Base-by-base conservation (phyloP, 2,888 invertebrate species). In the Platypus cylindrus region DNA sequence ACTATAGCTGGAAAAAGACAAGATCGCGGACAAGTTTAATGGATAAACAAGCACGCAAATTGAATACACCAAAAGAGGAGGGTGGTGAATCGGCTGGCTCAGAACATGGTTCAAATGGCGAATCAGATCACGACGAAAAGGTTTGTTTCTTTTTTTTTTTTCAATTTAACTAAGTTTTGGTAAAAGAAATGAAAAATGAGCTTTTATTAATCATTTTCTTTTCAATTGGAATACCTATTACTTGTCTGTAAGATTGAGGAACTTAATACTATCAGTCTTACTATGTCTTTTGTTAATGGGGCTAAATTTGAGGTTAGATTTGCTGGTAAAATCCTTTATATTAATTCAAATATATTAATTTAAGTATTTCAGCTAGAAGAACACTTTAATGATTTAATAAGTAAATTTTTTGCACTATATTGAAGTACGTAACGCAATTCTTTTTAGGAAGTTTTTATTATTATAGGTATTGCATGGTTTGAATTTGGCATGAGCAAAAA, bases 1-100 rank as follows among this genome's bases (percentile, higher is more conserved):
- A 95, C 63, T 97, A 97, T 60, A 87, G 90, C 53, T 95, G 95
- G 95, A 97, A 97, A 63, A 95, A 95, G 61, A 89, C 90, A 14
- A 68, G 91, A 49, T 82, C 86, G 51, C 75, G 90, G 38, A 87
- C 85, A 35, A 93, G 93, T 52, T 68, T 93, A 22, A 94, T 95
- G 87, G 95, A 95, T 65, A 68, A 78, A 45, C 80, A 82, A 55
- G 80, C 79, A 2, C 68, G 74, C 42, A 78, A 77, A 56, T 59
- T 78, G 40, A 70, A 71, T n/a, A 65, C 66, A 35, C 67, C 70
- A 8, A 75, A 84, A 27, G 84, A 82, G 49, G 75, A 80, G 40
- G 66, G 47, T 13, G 62, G 66, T 35, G 71, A 73, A 42, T 71
- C 73, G 41, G 82, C 75, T 36, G 83, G 81, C 28, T 84, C 83